Conservation (phyloP, 2,888 invertebrate species). For the Heliconius hortense region DNA sequence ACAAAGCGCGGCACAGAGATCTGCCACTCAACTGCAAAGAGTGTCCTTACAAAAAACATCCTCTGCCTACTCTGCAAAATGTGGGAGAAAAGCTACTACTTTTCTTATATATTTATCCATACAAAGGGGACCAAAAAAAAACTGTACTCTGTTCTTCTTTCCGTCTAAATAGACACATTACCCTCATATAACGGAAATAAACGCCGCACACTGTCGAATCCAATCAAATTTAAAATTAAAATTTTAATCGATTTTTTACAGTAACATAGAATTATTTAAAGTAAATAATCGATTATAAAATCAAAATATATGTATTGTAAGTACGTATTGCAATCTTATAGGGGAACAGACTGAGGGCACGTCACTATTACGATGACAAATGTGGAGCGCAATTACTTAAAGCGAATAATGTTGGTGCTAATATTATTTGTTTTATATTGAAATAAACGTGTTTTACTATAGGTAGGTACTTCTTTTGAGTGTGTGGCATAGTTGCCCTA, state of each 20-base stretch:
- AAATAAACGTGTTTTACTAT: background rate
- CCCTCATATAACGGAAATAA: too few species aligned
- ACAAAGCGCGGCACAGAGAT: too few species aligned
- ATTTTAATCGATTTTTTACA: background rate
- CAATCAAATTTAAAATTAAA: too few species aligned
- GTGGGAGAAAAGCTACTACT: too few species aligned
- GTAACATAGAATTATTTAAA: background rate
- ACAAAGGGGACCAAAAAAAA: too few species aligned
- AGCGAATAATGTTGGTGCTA: slow-evolving; percentile 8
- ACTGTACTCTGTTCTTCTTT: too few species aligned
- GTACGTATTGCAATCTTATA: background rate
- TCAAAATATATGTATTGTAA: background rate
- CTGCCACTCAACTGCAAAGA: too few species aligned
- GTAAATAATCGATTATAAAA: background rate
- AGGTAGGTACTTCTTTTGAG: background rate
- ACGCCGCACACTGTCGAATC: too few species aligned
- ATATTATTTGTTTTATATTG: slow-evolving; percentile 15
- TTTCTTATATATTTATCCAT: too few species aligned
- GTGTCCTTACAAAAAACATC: too few species aligned
- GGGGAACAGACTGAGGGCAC: slow-evolving; percentile 7
- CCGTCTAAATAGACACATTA: too few species aligned
- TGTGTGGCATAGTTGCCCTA: background rate
- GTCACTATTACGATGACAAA: slow-evolving; percentile 22
- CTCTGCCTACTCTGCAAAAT: too few species aligned
- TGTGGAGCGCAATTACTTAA: slow-evolving; percentile 14